These are phyloP conservation scores for Aspidiotus destructor DNA, from an alignment of 2,888 invertebrate species.

Conservation along the genomic window DNA sequence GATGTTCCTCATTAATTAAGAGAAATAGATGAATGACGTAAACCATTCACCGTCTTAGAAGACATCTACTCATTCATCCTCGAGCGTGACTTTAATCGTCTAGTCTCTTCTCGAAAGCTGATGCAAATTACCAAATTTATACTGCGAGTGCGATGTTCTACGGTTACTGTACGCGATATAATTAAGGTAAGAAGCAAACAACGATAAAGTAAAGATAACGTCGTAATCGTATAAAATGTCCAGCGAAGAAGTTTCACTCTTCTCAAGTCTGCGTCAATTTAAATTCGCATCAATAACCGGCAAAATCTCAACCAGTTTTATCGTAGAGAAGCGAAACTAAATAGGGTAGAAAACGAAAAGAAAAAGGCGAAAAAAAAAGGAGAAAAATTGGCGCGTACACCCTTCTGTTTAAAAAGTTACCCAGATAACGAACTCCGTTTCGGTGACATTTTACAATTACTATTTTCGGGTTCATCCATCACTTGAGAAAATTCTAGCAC, in stretches of 20 bases:
- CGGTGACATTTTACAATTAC: conserved; percentile 4
- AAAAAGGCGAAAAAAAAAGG: neutral
- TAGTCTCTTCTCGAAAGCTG: too few relatives aligned
- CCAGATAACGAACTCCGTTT: neutral
- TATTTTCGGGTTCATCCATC: conserved; percentile 2
- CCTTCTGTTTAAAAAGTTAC: conserved; percentile 4
- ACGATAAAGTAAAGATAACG: neutral
- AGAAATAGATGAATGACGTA: too few relatives aligned
- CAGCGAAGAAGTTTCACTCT: neutral
- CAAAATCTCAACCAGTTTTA: conserved; percentile 1
- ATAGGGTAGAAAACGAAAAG: neutral
- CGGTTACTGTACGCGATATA: neutral
- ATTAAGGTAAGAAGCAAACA: neutral
- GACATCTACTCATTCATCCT: too few relatives aligned
- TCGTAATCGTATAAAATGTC: neutral
- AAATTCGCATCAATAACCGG: neutral
- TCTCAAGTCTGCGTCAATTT: neutral
- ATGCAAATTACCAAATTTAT: too few relatives aligned
- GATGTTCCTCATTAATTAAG: too few relatives aligned
- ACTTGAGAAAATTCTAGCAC: neutral
- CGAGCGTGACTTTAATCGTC: too few relatives aligned
- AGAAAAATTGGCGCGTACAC: neutral
- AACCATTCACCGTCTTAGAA: too few relatives aligned
- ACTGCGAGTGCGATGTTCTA: too few relatives aligned
- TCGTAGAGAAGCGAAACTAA: neutral